Percentiles rank a stretch among this genome's conserved stretches.
Conservation (phyloP, 2,888 invertebrate species). For the Endotricha flammealis region DNA sequence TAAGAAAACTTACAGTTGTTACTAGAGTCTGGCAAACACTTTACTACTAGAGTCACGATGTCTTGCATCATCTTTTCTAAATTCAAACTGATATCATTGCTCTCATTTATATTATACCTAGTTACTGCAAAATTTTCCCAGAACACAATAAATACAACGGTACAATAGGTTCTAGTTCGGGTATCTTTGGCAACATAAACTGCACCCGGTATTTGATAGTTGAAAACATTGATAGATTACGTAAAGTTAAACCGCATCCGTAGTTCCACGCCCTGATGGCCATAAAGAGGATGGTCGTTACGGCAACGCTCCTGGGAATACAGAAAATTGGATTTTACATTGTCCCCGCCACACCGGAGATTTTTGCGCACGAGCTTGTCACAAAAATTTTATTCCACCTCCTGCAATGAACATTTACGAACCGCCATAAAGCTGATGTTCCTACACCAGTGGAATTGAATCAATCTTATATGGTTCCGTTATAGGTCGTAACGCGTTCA, state of each 20-base stretch:
- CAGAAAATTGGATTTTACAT: constrained; percentile 53
- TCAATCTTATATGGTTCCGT: constrained; percentile 25
- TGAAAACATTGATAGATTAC: constrained; percentile 43
- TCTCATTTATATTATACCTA: too few species aligned
- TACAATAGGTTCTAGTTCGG: too few species aligned
- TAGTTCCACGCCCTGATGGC: constrained; percentile 22
- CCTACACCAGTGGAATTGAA: constrained; percentile 27
- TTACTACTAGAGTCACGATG: too few species aligned
- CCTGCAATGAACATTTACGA: constrained; percentile 42
- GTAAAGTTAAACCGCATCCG: constrained; percentile 31
- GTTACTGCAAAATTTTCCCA: too few species aligned
- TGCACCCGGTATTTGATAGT: constrained; percentile 26
- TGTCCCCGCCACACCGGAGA: constrained; percentile 36
- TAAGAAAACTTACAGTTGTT: too few species aligned
- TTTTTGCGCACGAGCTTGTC: constrained; percentile 34
- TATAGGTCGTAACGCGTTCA: constrained; percentile 20
- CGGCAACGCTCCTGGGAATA: constrained; percentile 27
- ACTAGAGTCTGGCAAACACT: too few species aligned
- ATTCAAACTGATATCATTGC: too few species aligned
- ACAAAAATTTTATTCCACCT: constrained; percentile 41
- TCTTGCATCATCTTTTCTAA: too few species aligned
- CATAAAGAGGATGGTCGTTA: constrained; percentile 39
- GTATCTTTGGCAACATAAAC: too few species aligned
- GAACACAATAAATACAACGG: too few species aligned
- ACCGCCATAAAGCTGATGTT: constrained; percentile 44